Percentiles rank a stretch among this genome's conserved stretches.
phyloP scores from a whole-genome alignment of 1,140 invertebrate species.

The Leptinotarsa defecta region DNA sequence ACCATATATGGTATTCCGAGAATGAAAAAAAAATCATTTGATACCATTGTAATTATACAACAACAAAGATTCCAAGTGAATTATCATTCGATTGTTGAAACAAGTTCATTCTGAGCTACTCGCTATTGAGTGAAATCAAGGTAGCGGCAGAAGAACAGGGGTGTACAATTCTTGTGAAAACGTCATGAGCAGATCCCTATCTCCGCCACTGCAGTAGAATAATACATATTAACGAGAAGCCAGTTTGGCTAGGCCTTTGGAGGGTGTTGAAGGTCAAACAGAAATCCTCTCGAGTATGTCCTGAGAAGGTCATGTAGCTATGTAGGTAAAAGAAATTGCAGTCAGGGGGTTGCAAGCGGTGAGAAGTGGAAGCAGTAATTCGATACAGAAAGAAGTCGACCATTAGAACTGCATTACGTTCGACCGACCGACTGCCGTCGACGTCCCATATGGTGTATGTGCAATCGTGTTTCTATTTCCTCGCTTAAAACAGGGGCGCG shows the following conservation, averaged over 20 bases:
- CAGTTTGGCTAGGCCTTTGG: not conserved
- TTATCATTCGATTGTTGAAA: no score
- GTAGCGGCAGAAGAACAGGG: no score
- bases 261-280: constrained; percentile 7
- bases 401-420: constrained; percentile 8
- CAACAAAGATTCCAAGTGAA: no score
- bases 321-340: constrained; percentile 6
- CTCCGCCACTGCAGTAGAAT: no score
- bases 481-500: not conserved
- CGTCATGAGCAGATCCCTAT: no score
- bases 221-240: not conserved
- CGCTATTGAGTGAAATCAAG: no score
- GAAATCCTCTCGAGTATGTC: not conserved
- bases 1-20: no score
- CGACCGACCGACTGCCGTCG: not conserved
- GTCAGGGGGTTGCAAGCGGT: constrained; percentile 1
- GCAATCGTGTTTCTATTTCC: not conserved
- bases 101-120: no score
- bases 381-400: not conserved
- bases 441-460: not conserved
- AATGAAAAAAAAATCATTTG: no score
- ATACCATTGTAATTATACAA: no score
- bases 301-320: not conserved
- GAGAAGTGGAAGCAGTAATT: not conserved
- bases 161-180: no score